These are phyloP conservation scores for Pelobates cultripes DNA, from an alignment of 2,797 vertebrate species.

Conservation along the genomic window DNA sequence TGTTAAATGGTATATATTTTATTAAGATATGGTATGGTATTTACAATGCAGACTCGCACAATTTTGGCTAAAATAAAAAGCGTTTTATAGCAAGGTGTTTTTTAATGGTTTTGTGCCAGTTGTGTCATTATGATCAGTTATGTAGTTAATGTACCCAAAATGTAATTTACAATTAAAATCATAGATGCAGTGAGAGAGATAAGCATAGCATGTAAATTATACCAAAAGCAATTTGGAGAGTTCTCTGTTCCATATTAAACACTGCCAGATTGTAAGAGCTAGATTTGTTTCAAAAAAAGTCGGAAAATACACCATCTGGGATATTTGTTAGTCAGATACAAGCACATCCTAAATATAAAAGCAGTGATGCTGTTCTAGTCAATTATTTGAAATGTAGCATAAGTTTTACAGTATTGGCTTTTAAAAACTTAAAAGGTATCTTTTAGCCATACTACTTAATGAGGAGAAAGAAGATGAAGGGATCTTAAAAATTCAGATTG, in stretches of 20 bases:
- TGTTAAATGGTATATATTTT: constrained; percentile 10
- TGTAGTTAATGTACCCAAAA: background rate
- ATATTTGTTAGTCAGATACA: background rate
- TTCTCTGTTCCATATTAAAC: background rate
- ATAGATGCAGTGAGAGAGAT: background rate
- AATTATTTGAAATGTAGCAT: background rate
- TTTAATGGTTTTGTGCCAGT: background rate
- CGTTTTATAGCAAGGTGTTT: constrained; percentile 2
- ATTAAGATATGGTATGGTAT: constrained; percentile 7
- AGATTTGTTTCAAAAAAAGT: background rate
- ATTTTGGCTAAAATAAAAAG: background rate
- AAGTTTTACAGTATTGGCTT: too few species aligned
- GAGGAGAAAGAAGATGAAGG: too few species aligned
- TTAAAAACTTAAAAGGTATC: too few species aligned
- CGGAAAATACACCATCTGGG: constrained; percentile 14
- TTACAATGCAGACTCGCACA: background rate
- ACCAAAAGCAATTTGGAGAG: background rate
- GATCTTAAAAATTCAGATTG: too few species aligned
- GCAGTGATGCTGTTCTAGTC: background rate
- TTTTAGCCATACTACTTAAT: too few species aligned
- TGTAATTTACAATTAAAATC: background rate
- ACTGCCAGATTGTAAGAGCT: constrained; percentile 1
- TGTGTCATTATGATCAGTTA: background rate
- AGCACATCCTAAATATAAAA: constrained; percentile 9
- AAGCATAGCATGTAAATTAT: background rate